A percentile compares a stretch with the other conserved stretches of the same genome.
These are phyloP conservation scores for Hycleus cichorii DNA, from an alignment of 1,140 invertebrate species.

Conservation along the genomic window DNA sequence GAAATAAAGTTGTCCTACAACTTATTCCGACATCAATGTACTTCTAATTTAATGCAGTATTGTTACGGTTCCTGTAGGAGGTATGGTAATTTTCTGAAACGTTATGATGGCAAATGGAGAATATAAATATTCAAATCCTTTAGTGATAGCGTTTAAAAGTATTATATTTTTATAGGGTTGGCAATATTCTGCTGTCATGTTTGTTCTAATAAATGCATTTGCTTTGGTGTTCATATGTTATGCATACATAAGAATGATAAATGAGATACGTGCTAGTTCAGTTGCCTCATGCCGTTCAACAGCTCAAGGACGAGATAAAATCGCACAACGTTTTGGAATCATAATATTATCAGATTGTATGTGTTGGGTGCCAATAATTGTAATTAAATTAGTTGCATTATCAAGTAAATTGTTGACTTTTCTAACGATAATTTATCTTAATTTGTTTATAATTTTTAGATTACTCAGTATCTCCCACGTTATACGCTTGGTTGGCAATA, in stretches of 20 bases:
- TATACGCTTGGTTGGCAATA: constrained; percentile 62
- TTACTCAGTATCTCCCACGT: constrained; percentile 41
- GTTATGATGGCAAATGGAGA: no score
- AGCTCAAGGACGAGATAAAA: constrained; percentile 46
- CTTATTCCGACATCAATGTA: no score
- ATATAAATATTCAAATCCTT: neutral
- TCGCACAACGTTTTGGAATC: constrained; percentile 49
- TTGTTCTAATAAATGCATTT: constrained; percentile 50
- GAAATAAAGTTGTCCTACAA: no score
- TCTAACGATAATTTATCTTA: neutral
- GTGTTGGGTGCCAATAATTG: constrained; percentile 58
- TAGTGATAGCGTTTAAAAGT: neutral
- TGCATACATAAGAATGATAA: constrained; percentile 51
- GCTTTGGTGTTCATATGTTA: constrained; percentile 54
- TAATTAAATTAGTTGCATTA: constrained; percentile 53
- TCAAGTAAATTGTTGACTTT: constrained; percentile 39
- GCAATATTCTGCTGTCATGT: constrained; percentile 55
- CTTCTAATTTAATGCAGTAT: no score
- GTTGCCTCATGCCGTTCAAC: constrained; percentile 47
- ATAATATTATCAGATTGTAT: constrained; percentile 54
- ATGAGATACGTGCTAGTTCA: constrained; percentile 48
- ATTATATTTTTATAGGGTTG: constrained; percentile 44
- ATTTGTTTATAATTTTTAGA: constrained; percentile 32
- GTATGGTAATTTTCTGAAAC: no score
- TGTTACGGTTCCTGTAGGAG: no score